Evolutionary conservation across 2,113 vertebrate genomes (phyloP).

Genomic region (Formicarius rufipectus): DNA sequence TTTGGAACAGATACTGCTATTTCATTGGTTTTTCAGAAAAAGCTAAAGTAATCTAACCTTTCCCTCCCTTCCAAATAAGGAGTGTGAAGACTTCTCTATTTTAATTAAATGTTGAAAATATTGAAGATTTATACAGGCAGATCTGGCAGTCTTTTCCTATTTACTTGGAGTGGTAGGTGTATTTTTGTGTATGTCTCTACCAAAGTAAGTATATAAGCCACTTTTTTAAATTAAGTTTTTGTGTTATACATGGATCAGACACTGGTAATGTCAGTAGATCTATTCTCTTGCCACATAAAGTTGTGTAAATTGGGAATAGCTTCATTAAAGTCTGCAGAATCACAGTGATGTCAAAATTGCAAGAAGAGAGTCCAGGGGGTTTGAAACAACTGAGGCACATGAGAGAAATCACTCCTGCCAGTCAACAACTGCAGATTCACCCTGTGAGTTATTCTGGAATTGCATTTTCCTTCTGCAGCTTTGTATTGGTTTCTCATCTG

Average conservation of each 20-base stretch:
- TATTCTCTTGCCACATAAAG: background rate
- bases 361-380: background rate
- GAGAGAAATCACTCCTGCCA: background rate
- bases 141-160: constrained; percentile 10
- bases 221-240: background rate
- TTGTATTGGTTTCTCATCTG: background rate
- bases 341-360: background rate
- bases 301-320: background rate
- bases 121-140: background rate
- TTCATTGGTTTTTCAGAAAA: background rate
- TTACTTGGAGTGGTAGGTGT: background rate
- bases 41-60: background rate
- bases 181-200: background rate
- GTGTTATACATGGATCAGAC: background rate
- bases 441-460: background rate
- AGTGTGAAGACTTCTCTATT: background rate
- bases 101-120: constrained; percentile 31
- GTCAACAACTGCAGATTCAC: background rate
- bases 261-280: background rate
- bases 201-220: background rate
- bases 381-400: background rate
- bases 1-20: background rate
- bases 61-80: background rate
- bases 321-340: background rate
- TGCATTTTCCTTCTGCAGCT: background rate